phyloP scores from a whole-genome alignment of 2,888 invertebrate genomes.

The Aradus depressus region DNA sequence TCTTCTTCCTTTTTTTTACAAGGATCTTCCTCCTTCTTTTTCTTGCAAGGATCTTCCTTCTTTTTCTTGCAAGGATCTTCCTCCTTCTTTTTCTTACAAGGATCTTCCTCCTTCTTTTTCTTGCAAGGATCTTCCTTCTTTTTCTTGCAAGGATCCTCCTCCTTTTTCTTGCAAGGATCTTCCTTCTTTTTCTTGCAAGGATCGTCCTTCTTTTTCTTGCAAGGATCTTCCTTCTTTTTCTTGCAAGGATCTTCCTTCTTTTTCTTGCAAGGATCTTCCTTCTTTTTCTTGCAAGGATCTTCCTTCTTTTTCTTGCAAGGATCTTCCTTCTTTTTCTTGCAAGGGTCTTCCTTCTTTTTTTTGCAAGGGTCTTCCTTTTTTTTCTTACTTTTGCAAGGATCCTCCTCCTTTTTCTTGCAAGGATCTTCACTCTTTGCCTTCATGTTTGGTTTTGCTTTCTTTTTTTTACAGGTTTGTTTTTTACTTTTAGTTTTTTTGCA shows the following conservation, averaged over 20 bases:
- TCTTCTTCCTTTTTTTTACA: conserved; percentile 7
- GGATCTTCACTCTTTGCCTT: no score
- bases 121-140: conserved; percentile 7
- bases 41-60: conserved; percentile 11
- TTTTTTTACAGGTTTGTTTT: background rate
- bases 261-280: no score
- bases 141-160: conserved; percentile 3
- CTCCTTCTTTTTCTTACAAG: conserved; percentile 2
- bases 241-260: background rate
- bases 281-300: background rate
- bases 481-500: background rate
- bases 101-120: background rate
- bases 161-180: conserved; percentile 2
- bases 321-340: background rate
- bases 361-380: conserved; percentile 3
- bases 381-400: conserved; percentile 5
- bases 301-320: background rate
- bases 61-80: background rate
- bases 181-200: background rate
- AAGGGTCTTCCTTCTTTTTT: background rate
- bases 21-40: conserved; percentile 6
- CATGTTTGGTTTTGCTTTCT: conserved; percentile 2
- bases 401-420: conserved; percentile 1
- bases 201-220: background rate
- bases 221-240: no score